Conservation (phyloP, 1,140 invertebrate species). For the Drosophila varians region DNA sequence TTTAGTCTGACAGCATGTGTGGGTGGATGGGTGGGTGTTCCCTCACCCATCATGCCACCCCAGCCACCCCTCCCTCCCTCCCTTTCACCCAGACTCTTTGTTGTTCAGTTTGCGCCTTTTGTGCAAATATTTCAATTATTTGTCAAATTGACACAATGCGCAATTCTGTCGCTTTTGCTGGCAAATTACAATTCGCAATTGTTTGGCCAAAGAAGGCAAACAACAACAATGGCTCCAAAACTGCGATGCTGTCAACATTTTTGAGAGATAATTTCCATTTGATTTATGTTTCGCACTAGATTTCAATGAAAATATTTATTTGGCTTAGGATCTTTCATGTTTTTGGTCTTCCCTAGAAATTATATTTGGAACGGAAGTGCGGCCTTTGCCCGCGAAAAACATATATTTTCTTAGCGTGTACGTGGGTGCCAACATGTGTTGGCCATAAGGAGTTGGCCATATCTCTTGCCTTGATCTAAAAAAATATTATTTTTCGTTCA, state of each 20-base stretch:
- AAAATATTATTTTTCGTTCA: background rate
- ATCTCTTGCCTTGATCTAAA: background rate
- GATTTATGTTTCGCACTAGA: conserved; percentile 51
- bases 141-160: conserved; percentile 66
- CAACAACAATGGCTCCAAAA: conserved; percentile 27
- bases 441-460: conserved; percentile 7
- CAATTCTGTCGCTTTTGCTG: conserved; percentile 25
- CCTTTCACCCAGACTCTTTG: conserved; percentile 14
- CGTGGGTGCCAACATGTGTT: conserved; percentile 37
- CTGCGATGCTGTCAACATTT: conserved; percentile 36
- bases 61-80: background rate
- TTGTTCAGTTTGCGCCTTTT: conserved; percentile 40
- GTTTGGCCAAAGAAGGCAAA: conserved; percentile 7
- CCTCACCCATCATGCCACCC: conserved; percentile 6
- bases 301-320: conserved; percentile 41
- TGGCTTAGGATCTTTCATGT: conserved; percentile 20
- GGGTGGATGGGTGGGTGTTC: background rate
- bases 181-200: conserved; percentile 44
- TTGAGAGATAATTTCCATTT: conserved; percentile 47
- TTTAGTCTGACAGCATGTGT: conserved; percentile 40
- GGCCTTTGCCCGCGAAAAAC: conserved; percentile 33
- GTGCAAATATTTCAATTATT: conserved; percentile 64
- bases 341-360: conserved; percentile 15
- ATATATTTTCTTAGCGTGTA: conserved; percentile 11
- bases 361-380: conserved; percentile 42